Evolutionary conservation across 2,113 vertebrate genomes (phyloP).

Genomic region (Pteronura brasiliensis): DNA sequence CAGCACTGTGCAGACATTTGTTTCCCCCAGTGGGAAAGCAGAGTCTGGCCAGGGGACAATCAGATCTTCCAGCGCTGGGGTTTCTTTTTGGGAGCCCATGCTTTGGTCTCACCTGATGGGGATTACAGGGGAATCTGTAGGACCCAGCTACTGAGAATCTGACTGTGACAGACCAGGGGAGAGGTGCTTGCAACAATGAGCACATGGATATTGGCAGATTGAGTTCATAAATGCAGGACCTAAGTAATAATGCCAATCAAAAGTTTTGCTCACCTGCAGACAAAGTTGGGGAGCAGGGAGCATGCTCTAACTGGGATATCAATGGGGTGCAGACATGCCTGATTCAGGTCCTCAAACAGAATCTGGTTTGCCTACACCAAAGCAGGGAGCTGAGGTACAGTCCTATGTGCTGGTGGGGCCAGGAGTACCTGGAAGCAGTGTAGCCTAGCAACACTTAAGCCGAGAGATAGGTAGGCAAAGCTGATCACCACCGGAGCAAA

Average conservation of each 20-base stretch:
- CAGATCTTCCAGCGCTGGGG: neutral
- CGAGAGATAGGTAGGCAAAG: neutral
- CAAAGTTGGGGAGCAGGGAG: neutral
- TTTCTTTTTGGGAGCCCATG: neutral
- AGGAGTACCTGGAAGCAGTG: neutral
- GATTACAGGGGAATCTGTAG: neutral
- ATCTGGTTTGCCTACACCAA: neutral
- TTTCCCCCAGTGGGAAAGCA: neutral
- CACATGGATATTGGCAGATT: too few species aligned
- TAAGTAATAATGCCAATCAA: neutral
- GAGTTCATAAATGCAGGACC: neutral
- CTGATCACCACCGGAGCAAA: too few species aligned
- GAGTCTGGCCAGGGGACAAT: neutral
- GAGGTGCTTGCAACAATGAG: neutral
- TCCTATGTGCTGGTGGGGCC: neutral
- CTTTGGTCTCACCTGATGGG: neutral
- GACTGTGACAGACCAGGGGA: rapidly evolving
- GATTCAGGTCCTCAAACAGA: neutral
- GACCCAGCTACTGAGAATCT: neutral
- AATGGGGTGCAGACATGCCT: neutral
- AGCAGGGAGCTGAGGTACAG: neutral
- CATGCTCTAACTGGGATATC: neutral
- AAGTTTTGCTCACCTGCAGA: neutral
- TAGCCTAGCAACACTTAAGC: too few species aligned
- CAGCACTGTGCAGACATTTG: neutral